Evolutionary conservation across 2,888 invertebrate species (phyloP).

Genomic region (Yponomeuta evonymella): DNA sequence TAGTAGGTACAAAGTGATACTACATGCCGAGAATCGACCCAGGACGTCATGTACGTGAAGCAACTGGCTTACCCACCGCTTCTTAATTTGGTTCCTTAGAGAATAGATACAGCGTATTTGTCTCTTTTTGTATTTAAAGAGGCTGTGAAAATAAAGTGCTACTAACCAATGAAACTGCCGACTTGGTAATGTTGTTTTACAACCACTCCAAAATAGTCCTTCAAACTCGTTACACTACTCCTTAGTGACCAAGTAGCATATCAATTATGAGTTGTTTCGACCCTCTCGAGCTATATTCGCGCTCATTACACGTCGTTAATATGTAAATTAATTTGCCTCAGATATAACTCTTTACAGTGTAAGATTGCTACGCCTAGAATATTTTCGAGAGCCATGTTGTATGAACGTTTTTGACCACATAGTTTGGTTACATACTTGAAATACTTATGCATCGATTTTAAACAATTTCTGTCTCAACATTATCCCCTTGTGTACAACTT

Average conservation of each 20-base stretch:
- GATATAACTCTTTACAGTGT: background rate
- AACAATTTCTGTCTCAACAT: too few relatives aligned
- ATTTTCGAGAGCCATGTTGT: background rate
- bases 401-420: too few relatives aligned
- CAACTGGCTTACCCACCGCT: too few relatives aligned
- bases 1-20: too few relatives aligned
- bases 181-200: background rate
- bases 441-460: too few relatives aligned
- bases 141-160: background rate
- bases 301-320: slow-evolving; percentile 1
- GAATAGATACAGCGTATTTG: too few relatives aligned
- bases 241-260: background rate
- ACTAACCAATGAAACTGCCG: background rate
- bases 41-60: too few relatives aligned
- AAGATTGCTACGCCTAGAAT: background rate
- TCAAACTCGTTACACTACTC: background rate
- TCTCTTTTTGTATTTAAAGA: background rate
- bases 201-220: background rate
- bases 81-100: too few relatives aligned
- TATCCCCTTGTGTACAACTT: too few relatives aligned
- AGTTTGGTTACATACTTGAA: too few relatives aligned
- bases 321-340: background rate
- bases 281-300: background rate
- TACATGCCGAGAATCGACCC: too few relatives aligned
- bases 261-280: slow-evolving; percentile 3